Evolutionary conservation across 2,113 vertebrate species (phyloP), one percentile per base, ranked within the genome.

Genomic region (Isichthys henryi): DNA sequence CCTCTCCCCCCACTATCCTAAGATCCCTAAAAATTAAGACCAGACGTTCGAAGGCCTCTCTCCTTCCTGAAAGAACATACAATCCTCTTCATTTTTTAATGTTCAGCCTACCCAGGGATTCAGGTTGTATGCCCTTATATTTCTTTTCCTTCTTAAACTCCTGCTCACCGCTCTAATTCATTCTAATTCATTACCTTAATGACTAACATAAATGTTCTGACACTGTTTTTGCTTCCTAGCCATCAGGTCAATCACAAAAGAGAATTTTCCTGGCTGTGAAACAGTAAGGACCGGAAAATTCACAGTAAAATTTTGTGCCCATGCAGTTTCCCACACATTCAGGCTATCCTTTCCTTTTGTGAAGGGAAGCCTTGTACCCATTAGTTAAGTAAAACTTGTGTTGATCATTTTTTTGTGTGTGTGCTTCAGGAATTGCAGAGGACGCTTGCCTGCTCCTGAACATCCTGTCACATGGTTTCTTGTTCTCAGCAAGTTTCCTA

Each of bases 81-180:
- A 31, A 39, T 46, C 15, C 39, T 39, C 39, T 39, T 39, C n/a
- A 35, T 80, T 83, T 87, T 82, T 62, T 9, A 58, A 86, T 52
- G 53, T 88, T 45, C 46, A 66, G 58, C 8, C 77, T 66, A 21
- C 80, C 86, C 86, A 52, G 82, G 11, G 66, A 5, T 56, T 90
- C 52, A 87, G 46, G 66, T 86, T 88, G 88, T 74, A 66, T 8
- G 10, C 7, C 15, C 19, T 53, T 43, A 49, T 49, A 45, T 89
- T 87, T 89, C 48, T 19, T 31, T 82, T 10, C 23, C 56, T 89
- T 62, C 62, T 62, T 86, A 62, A 58, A 85, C 52, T 70, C 82
- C 13, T 13, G n/a, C 62, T 89, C 84, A 31, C 89, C 58, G 90
- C 66, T 91, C 88, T 80, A 89, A 85, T 27, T 87, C 53, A 80